Evolutionary conservation across 2,888 invertebrate species (phyloP), one percentile per base, ranked within the genome.

Genomic region (Alitta virens): DNA sequence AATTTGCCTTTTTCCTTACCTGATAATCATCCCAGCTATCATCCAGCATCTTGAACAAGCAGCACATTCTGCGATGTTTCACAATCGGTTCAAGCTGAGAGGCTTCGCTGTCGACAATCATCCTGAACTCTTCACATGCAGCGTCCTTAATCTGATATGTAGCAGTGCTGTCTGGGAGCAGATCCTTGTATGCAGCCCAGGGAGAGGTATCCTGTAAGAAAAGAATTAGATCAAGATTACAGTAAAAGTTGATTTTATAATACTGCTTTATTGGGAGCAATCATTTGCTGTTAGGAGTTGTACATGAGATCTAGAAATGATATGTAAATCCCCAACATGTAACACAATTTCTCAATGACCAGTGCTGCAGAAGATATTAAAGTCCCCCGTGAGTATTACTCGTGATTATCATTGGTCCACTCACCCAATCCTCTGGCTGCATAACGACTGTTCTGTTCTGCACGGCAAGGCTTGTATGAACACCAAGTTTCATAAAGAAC

Each of bases 401-500:
- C n/a, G n/a, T n/a, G n/a, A n/a, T n/a, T n/a, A n/a, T n/a, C n/a
- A n/a, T n/a, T n/a, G n/a, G n/a, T 14, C 18, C 16, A 50, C 60
- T 62, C 60, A 74, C 76, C 63, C 72, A 56, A 2, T 67, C 63
- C 14, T 68, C 63, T 40, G 38, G 43, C 3, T 59, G 66, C 26
- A 78, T 53, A 3, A 63, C 58, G 16, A 74, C 66, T 24, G 69
- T 65, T n/a, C 54, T 57, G 18, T 64, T 55, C 38, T 62, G 65
- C 14, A 79, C 67, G 18, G 72, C 66, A 26, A 80, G 66, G 59
- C 74, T 75, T 50, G 75, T 72, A 1, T 69, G 67, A 26, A 80
- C 76, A 1, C 78, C 78, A 1, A 80, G 72, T 53, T 72, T 68
- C 16, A 56, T 26, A 62, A 79, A 72, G 72, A 80, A 80, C 21